phyloP scores from a whole-genome alignment of 2,113 vertebrate genomes.

The Actenoides hombroni region DNA sequence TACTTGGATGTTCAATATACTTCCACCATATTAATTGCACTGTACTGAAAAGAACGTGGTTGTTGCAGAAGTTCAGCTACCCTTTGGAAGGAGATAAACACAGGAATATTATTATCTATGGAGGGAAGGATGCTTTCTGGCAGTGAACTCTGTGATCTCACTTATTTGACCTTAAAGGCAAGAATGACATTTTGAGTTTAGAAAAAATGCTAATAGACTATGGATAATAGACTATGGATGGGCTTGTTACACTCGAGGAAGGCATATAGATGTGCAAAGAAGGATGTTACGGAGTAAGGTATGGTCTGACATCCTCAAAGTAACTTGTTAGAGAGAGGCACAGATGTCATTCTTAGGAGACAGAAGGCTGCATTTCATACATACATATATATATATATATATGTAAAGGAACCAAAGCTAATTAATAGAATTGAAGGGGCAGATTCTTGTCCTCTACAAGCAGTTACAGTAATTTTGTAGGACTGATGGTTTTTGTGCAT shows the following conservation, averaged over 20 bases:
- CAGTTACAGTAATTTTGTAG: neutral
- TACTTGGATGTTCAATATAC: neutral
- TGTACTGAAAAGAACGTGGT: neutral
- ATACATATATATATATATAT: neutral
- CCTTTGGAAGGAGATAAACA: neutral
- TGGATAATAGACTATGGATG: neutral
- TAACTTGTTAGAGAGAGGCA: neutral
- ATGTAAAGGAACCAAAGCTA: neutral
- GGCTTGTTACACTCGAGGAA: neutral
- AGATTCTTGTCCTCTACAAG: neutral
- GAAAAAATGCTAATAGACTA: neutral
- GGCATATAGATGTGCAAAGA: neutral
- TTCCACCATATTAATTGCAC: neutral
- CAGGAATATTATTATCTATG: neutral
- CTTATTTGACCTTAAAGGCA: neutral
- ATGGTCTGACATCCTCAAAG: neutral
- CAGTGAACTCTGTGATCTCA: neutral
- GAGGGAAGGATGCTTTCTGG: neutral
- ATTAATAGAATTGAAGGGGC: neutral
- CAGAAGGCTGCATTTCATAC: neutral
- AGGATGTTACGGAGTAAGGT: neutral
- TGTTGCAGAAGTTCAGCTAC: neutral
- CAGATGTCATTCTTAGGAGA: neutral
- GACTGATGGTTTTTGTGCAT: neutral
- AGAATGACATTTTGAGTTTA: neutral